These are phyloP conservation scores for Oostethus manadensis DNA, from an alignment of 2,113 vertebrate genomes.

Conservation along the genomic window DNA sequence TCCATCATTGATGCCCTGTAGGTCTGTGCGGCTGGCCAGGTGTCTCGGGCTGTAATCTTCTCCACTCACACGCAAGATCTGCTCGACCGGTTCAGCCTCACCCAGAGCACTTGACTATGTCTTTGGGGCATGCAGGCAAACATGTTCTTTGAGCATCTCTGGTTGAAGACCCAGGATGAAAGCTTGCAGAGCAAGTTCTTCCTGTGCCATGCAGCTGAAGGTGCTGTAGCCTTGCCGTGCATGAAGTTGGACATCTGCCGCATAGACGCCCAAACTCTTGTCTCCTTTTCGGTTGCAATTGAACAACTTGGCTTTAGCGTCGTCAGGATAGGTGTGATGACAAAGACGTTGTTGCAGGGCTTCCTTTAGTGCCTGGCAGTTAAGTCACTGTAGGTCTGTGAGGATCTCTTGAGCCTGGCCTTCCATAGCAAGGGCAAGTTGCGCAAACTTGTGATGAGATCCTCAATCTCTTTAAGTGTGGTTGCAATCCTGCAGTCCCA, in stretches of 20 bases:
- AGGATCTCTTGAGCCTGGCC: background rate
- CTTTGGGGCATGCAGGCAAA: background rate
- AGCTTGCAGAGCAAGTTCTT: background rate
- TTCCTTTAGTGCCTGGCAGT: background rate
- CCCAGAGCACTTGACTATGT: background rate
- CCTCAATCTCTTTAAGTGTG: too few relatives aligned
- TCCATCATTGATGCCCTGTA: background rate
- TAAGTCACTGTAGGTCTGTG: background rate
- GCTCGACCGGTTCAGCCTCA: background rate
- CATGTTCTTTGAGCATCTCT: background rate
- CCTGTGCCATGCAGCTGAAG: background rate
- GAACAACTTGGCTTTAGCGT: conserved; percentile 2
- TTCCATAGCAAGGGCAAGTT: background rate
- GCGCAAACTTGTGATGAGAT: too few relatives aligned
- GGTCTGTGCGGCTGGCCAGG: background rate
- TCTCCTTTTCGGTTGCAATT: background rate
- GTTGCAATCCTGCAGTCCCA: too few relatives aligned
- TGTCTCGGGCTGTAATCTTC: background rate
- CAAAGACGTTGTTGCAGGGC: background rate
- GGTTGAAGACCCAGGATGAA: conserved; percentile 3
- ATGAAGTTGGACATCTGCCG: background rate
- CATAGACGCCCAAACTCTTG: background rate
- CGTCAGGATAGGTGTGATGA: background rate
- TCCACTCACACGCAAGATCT: background rate
- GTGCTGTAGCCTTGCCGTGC: background rate